phyloP scores from a whole-genome alignment of 1,140 invertebrate species.

The Drosophila pectinifera region DNA sequence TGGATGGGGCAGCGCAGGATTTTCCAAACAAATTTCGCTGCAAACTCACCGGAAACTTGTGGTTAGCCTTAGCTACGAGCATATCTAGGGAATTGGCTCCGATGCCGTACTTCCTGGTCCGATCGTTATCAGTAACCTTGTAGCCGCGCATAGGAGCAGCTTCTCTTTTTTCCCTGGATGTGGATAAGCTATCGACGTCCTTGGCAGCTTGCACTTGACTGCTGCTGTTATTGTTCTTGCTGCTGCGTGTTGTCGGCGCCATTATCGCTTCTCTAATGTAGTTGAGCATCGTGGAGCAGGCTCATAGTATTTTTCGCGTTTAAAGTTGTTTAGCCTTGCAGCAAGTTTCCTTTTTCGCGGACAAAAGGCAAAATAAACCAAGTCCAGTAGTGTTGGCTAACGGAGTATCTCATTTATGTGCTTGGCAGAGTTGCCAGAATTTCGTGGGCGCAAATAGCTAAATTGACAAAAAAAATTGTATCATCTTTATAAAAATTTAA shows the following conservation, averaged over 20 bases:
- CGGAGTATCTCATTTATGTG: background rate
- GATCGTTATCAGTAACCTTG: slow-evolving; percentile 89
- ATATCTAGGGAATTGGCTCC: slow-evolving; percentile 88
- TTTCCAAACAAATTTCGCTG: background rate
- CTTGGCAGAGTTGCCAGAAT: background rate
- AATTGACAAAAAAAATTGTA: background rate
- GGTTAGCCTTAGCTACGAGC: slow-evolving; percentile 88
- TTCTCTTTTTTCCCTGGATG: slow-evolving; percentile 13
- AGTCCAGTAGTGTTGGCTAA: slow-evolving; percentile 27
- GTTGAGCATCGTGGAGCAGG: slow-evolving; percentile 59
- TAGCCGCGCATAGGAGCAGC: slow-evolving; percentile 87
- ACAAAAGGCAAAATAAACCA: slow-evolving; percentile 55
- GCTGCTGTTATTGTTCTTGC: slow-evolving; percentile 31
- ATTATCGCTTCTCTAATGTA: slow-evolving; percentile 77
- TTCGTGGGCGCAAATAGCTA: background rate
- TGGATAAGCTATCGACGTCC: slow-evolving; percentile 10
- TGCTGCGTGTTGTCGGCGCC: slow-evolving; percentile 75
- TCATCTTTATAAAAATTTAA: background rate
- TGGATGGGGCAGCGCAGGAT: slow-evolving; percentile 9
- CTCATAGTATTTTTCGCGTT: slow-evolving; percentile 14
- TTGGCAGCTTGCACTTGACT: slow-evolving; percentile 23
- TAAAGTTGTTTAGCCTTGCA: slow-evolving; percentile 54
- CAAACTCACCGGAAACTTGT: slow-evolving; percentile 89
- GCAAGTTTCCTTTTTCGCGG: slow-evolving; percentile 67
- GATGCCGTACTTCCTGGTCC: slow-evolving; percentile 89